These are phyloP conservation scores for Guaruba guarouba DNA, from an alignment of 2,113 vertebrate species.

Conservation along the genomic window DNA sequence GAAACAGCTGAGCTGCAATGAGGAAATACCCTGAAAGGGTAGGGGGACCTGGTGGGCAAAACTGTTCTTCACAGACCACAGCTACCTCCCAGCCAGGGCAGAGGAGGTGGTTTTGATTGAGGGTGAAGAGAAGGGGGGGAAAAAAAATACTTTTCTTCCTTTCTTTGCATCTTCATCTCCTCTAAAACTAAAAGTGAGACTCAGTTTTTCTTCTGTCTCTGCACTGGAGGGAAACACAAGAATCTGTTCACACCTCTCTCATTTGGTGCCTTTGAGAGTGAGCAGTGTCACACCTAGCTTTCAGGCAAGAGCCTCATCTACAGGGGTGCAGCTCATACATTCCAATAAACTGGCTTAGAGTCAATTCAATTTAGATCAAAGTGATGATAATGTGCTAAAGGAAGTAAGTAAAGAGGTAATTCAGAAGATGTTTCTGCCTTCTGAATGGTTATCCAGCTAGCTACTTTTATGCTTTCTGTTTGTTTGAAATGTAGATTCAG, in stretches of 20 bases:
- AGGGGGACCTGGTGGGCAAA: neutral
- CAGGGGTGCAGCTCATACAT: neutral
- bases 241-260: neutral
- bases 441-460: neutral
- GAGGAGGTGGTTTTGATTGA: neutral
- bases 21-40: neutral
- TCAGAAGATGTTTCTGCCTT: neutral
- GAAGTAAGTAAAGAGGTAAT: neutral
- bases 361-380: constrained; percentile 59
- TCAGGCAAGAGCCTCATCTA: neutral
- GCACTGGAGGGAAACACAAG: neutral
- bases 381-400: constrained; percentile 8
- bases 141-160: neutral
- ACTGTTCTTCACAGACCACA: neutral
- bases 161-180: neutral
- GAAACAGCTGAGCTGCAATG: neutral
- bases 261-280: neutral
- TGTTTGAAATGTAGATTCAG: neutral
- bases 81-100: neutral
- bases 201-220: neutral
- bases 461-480: neutral
- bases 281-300: neutral
- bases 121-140: fast-evolving
- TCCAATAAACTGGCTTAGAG: constrained; percentile 6
- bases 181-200: neutral